Percentiles rank a stretch among this genome's conserved stretches.
phyloP scores from a whole-genome alignment of 2,113 vertebrate genomes.

The Larimichthys polyactis region DNA sequence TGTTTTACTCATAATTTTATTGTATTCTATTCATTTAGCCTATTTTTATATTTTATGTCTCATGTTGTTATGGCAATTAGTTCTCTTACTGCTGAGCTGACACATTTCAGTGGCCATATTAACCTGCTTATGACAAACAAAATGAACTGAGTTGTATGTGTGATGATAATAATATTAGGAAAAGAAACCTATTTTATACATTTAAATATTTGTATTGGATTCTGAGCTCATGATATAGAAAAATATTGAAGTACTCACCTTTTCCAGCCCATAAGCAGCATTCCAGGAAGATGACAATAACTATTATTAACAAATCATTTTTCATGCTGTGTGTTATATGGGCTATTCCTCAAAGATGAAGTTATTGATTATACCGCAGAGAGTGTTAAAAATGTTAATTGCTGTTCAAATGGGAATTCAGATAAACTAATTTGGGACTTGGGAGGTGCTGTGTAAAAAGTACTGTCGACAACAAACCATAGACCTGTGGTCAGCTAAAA shows the following conservation, averaged over 20 bases:
- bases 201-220: neutral
- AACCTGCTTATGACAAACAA: too few species aligned
- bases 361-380: neutral
- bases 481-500: too few species aligned
- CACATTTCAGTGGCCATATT: too few species aligned
- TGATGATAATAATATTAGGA: neutral
- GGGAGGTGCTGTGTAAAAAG: too few species aligned
- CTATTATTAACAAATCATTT: too few species aligned
- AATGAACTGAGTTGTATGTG: too few species aligned
- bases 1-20: too few species aligned
- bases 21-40: too few species aligned
- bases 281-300: neutral
- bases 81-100: too few species aligned
- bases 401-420: neutral
- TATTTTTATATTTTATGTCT: too few species aligned
- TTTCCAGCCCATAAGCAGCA: neutral
- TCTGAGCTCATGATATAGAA: neutral
- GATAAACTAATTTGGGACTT: neutral
- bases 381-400: neutral
- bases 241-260: neutral
- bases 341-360: neutral
- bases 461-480: too few species aligned
- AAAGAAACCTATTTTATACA: neutral
- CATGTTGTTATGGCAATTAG: too few species aligned
- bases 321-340: neutral